These are phyloP conservation scores for Ascaphus truei DNA, from an alignment of 2,113 vertebrate genomes.

Conservation along the genomic window DNA sequence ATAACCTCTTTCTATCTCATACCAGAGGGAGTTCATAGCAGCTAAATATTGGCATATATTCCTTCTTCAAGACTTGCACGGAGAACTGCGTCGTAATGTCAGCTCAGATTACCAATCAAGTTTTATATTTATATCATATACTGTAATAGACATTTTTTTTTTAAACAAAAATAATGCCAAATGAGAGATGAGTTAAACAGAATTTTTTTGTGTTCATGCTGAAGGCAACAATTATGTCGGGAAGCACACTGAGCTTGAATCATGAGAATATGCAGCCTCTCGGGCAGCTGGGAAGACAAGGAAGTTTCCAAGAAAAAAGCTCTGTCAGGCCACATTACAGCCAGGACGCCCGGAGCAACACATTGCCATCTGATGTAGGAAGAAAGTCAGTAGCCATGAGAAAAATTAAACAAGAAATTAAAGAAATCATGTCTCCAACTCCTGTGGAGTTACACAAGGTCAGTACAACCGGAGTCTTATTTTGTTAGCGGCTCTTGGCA, in stretches of 20 bases:
- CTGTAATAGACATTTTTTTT: too few relatives aligned
- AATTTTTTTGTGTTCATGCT: slow-evolving; percentile 58
- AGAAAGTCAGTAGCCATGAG: slow-evolving; percentile 86
- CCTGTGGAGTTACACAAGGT: slow-evolving; percentile 99
- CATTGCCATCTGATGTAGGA: slow-evolving; percentile 86
- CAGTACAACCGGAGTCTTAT: slow-evolving; percentile 19
- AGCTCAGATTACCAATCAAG: too few relatives aligned
- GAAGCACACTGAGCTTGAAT: slow-evolving; percentile 91
- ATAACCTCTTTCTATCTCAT: too few relatives aligned
- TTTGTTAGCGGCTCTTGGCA: background rate
- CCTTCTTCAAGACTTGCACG: too few relatives aligned
- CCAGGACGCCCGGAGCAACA: slow-evolving; percentile 86
- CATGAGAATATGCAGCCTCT: slow-evolving; percentile 78
- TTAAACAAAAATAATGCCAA: too few relatives aligned
- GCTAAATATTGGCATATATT: too few relatives aligned
- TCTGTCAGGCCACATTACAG: slow-evolving; percentile 78
- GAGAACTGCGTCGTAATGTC: too few relatives aligned
- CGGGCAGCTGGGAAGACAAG: slow-evolving; percentile 87
- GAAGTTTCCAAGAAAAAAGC: slow-evolving; percentile 94
- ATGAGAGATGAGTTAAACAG: background rate
- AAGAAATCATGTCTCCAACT: slow-evolving; percentile 90
- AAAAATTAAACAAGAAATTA: slow-evolving; percentile 94
- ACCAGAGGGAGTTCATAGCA: too few relatives aligned
- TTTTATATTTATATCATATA: too few relatives aligned
- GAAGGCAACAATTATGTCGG: slow-evolving; percentile 97